These are phyloP conservation scores for Troides helena DNA, from an alignment of 2,888 invertebrate genomes.

Conservation along the genomic window DNA sequence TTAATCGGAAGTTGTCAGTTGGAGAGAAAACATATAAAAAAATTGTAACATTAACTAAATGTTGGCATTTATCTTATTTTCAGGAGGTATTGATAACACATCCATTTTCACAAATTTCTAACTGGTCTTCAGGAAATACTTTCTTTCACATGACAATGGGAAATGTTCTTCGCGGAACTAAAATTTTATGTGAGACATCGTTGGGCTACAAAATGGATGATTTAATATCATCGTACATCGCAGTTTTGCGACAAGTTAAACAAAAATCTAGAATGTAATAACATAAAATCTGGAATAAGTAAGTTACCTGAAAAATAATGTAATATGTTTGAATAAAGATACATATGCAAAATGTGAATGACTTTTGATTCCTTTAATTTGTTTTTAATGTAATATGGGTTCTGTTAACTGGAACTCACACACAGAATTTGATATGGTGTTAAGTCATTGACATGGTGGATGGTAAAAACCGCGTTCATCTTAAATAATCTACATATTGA, in stretches of 20 bases:
- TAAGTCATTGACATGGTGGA: too few species aligned
- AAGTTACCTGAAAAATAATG: not conserved
- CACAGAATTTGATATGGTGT: too few species aligned
- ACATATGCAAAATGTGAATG: too few species aligned
- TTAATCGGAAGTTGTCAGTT: not conserved
- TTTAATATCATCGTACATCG: slow-evolving; percentile 93
- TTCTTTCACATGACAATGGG: slow-evolving; percentile 97
- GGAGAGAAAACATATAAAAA: not conserved
- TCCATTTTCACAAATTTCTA: slow-evolving; percentile 92
- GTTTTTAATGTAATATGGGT: too few species aligned
- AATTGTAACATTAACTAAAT: not conserved
- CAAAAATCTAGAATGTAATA: slow-evolving; percentile 43
- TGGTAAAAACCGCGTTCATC: too few species aligned
- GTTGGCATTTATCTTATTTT: slow-evolving; percentile 33
- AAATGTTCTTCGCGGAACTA: slow-evolving; percentile 94
- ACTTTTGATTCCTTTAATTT: too few species aligned
- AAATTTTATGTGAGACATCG: slow-evolving; percentile 93
- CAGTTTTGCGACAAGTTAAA: slow-evolving; percentile 72
- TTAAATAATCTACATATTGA: too few species aligned
- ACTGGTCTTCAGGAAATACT: slow-evolving; percentile 97
- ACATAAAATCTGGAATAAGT: not conserved
- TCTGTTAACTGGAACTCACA: too few species aligned
- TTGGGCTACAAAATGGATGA: slow-evolving; percentile 99
- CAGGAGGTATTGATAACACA: slow-evolving; percentile 91
- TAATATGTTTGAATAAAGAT: too few species aligned